Base-by-base conservation (phyloP, 64 coral and sea anemone genomes). In the Cladopsammia gracilis region DNA sequence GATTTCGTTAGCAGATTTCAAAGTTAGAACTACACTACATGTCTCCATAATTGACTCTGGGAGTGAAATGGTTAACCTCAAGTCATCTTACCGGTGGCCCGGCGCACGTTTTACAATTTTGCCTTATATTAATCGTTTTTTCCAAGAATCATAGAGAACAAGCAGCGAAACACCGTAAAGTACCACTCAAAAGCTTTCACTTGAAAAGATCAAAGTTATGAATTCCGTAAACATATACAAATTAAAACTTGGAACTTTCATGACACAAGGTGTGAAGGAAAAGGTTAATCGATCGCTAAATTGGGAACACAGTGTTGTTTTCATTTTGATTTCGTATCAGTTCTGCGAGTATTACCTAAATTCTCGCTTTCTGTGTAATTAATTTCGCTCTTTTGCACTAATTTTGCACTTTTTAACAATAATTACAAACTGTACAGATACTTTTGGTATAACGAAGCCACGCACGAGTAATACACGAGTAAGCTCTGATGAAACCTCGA, bases 401-500 rank as follows among this genome's bases (percentile, higher is more conserved):
- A 0, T 34, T 34, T 34, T 34, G 34, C 34, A 34, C 34, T 34
- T 2, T 66, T 66, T 7, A 19, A 11, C 3, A 7, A 1, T 57
- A 57, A 10, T 57, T 10, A 66, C 3, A 66, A 22, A 22, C 15
- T 66, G 13, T 16, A 22, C 9, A 18, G 3, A 66, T 5, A 19
- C 4, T 69, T 44, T 77, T 3, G 20, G n/a, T 77, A 3, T 24
- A 6, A 56, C 45, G 48, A 60, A 19, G 51, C 58, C 58, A 14
- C 4, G 4, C 34, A 34, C 34, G 46, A 2, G 18, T 75, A 49
- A 49, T 75, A 50, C 72, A 48, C 72, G 4, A 50, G 9, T 48
- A 62, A 84, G 58, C 80, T 67, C 10, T 5, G 80, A 84, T 84
- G 61, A 84, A 84, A 84, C 80, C 60, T 23, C 44, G n/a, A 49